Conservation (phyloP, 2,888 invertebrate species). For the Dolichopus griseipennis region DNA sequence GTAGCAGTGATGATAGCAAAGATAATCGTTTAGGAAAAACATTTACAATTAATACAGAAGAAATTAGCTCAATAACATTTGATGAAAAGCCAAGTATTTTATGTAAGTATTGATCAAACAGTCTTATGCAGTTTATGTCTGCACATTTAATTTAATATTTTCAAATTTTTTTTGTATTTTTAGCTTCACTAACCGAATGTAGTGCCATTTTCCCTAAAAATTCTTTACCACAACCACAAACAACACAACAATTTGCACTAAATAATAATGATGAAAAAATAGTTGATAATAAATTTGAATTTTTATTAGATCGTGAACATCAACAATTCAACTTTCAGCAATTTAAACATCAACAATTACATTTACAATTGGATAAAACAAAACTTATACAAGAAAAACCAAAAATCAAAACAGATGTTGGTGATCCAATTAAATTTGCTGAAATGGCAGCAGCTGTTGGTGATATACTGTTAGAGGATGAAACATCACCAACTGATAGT, state of each 20-base stretch:
- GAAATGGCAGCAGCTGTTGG: conserved; percentile 61
- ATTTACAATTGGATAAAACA: background rate
- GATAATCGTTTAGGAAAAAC: conserved; percentile 29
- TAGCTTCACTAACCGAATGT: background rate
- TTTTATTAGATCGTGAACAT: conserved; percentile 9
- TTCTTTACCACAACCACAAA: background rate
- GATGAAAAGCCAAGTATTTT: conserved; percentile 37
- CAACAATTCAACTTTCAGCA: conserved; percentile 15
- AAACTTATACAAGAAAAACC: conserved; percentile 33
- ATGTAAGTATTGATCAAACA: too few species aligned
- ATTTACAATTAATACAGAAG: conserved; percentile 22
- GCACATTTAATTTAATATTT: too few species aligned
- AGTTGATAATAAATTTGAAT: background rate
- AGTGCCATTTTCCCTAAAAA: background rate
- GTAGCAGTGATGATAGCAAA: conserved; percentile 48
- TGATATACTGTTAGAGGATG: conserved; percentile 65
- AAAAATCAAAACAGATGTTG: conserved; percentile 31
- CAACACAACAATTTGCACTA: background rate
- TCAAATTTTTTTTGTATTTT: background rate
- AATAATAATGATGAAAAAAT: background rate
- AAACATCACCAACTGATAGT: conserved; percentile 75
- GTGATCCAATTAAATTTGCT: conserved; percentile 54
- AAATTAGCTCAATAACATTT: conserved; percentile 30
- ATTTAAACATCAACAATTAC: background rate
- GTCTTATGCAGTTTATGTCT: too few species aligned